Percentiles rank a stretch among this genome's conserved stretches.
phyloP scores from a whole-genome alignment of 1,140 invertebrate genomes.

The Ectropis grisescens region DNA sequence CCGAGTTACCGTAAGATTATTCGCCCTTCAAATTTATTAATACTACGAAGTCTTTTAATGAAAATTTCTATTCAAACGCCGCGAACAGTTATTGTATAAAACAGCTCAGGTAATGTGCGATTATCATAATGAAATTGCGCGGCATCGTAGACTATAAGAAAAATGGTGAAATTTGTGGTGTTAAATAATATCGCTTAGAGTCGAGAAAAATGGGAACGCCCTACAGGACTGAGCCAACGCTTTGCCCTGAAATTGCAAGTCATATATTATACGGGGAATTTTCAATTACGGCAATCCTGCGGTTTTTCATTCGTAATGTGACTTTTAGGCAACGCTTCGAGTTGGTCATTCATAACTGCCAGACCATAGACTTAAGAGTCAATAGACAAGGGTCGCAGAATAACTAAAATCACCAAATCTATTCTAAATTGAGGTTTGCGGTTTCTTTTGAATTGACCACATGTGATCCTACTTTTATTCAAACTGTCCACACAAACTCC shows the following conservation, averaged over 20 bases:
- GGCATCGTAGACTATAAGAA: constrained; percentile 45
- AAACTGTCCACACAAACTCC: no score
- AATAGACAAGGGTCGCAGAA: no score
- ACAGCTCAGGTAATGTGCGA: constrained; percentile 39
- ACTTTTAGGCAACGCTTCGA: constrained; percentile 52
- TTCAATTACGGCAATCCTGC: constrained; percentile 65
- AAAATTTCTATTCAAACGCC: constrained; percentile 16
- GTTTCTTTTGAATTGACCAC: no score
- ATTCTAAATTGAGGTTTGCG: no score
- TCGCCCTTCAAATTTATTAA: no score
- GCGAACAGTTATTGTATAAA: constrained; percentile 14
- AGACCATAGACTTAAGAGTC: constrained; percentile 13
- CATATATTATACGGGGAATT: constrained; percentile 66
- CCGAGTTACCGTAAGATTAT: no score
- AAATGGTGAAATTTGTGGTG: constrained; percentile 65
- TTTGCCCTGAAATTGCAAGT: constrained; percentile 56
- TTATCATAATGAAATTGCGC: constrained; percentile 65
- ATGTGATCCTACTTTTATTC: no score
- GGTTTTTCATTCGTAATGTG: constrained; percentile 68
- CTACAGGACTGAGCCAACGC: constrained; percentile 30
- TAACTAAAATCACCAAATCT: no score
- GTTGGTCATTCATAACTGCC: constrained; percentile 49
- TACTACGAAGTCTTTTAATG: no score
- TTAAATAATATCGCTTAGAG: constrained; percentile 67
- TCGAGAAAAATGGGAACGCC: constrained; percentile 57